These are phyloP conservation scores for Pyrrhura leucotis DNA, from an alignment of 2,797 vertebrate genomes.

Conservation along the genomic window DNA sequence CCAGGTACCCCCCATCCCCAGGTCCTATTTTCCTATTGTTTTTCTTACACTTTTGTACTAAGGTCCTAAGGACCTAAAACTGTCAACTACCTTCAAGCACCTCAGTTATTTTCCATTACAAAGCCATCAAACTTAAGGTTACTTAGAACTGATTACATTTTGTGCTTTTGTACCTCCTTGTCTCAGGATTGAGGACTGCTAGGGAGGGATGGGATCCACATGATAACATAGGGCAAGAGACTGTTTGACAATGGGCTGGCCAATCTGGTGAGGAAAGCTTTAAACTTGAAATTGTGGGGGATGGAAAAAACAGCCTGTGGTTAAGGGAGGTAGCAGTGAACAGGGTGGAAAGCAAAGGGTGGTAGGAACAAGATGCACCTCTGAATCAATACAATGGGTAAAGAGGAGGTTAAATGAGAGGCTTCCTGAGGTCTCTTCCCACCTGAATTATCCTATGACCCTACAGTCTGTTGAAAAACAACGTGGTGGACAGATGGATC, in stretches of 20 bases:
- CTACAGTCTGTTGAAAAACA: neutral
- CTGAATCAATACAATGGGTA: neutral
- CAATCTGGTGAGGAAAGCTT: neutral
- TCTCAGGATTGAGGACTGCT: neutral
- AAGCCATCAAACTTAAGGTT: no score
- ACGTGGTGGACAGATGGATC: neutral
- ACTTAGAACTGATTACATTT: no score
- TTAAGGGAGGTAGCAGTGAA: neutral
- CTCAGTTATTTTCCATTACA: no score
- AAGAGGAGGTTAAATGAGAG: neutral
- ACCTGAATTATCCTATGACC: neutral
- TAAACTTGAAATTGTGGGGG: neutral
- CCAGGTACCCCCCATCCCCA: no score
- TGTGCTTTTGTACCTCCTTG: no score
- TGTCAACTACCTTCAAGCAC: no score
- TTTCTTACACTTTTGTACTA: no score
- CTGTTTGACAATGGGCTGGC: neutral
- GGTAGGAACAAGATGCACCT: neutral
- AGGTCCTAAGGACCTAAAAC: no score
- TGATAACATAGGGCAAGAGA: neutral
- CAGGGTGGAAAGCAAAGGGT: neutral
- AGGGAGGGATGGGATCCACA: neutral
- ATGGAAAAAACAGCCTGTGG: rapidly evolving
- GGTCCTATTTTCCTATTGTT: no score
- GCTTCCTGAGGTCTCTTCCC: neutral